These are phyloP conservation scores for Automeris io DNA, from an alignment of 2,888 invertebrate species.

Conservation along the genomic window DNA sequence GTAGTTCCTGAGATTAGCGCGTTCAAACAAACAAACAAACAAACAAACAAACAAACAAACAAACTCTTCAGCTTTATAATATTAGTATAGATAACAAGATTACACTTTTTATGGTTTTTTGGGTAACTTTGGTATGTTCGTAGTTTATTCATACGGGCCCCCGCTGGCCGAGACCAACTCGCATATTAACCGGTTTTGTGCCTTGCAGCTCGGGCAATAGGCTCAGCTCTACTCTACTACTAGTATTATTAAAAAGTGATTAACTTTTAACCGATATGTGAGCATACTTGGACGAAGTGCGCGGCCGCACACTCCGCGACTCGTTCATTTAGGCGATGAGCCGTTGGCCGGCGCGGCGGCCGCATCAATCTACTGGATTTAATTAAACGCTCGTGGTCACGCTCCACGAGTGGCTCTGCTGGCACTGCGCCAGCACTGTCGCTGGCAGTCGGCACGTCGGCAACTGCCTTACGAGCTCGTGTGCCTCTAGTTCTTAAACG, in stretches of 20 bases:
- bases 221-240: too few relatives aligned
- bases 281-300: not conserved
- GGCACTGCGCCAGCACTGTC: slow-evolving; percentile 16
- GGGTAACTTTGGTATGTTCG: too few relatives aligned
- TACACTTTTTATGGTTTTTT: too few relatives aligned
- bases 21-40: too few relatives aligned
- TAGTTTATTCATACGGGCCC: not conserved
- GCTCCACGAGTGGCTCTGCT: slow-evolving; percentile 9
- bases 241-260: not conserved
- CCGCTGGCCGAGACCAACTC: not conserved
- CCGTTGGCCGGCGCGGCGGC: slow-evolving; percentile 5
- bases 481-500: too few relatives aligned
- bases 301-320: not conserved
- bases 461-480: not conserved
- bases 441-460: not conserved
- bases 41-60: too few relatives aligned
- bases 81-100: too few relatives aligned
- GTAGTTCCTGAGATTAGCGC: too few relatives aligned
- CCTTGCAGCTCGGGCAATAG: not conserved
- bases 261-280: not conserved
- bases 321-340: slow-evolving; percentile 13
- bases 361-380: slow-evolving; percentile 25
- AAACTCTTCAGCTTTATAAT: too few relatives aligned
- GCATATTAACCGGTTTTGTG: not conserved
- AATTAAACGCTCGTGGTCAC: slow-evolving; percentile 18